Evolutionary conservation across 53 echinoderm and acorn worm species (phyloP), one percentile per base, ranked within the genome.

Genomic region (Arbacia lixula): DNA sequence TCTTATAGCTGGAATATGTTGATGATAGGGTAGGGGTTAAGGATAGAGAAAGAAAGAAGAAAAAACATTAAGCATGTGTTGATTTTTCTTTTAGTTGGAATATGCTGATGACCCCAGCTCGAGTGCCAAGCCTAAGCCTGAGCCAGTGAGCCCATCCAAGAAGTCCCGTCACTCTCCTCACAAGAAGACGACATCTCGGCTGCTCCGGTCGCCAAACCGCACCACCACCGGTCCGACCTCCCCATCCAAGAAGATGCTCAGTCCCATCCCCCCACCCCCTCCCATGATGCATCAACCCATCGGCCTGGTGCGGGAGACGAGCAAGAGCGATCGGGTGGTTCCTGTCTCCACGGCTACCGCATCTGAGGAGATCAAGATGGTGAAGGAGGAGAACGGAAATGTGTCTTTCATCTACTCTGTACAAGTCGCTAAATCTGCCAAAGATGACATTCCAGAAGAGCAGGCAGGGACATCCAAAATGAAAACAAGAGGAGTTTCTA

Each of bases 271-370:
- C 19, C 64, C 64, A 3, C 64, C 64, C 30, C 64, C 64, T 64
- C 64, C 64, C 30, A 64, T 64, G 64, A 64, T 64, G 64, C 64
- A 64, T n/a, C 30, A 64, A 19, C 33, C 64, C 64, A 31, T 64
- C 29, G 29, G 64, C 6, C n/a, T n/a, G n/a, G n/a, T n/a, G n/a
- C n/a, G n/a, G n/a, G n/a, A n/a, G n/a, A 5, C 57, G 22, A 12
- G 57, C 20, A 21, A 57, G 5, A 5, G 12, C 57, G 17, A 21
- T 21, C 17, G n/a, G n/a, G n/a, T n/a, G n/a, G n/a, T n/a, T n/a
- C n/a, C n/a, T n/a, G n/a, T n/a, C n/a, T 26, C 64, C 6, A 27
- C 6, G 30, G 29, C 28, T 28, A 32, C 30, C 19, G 30, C 9
- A 19, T 26, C 30, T 6, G 64, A 26, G 64, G 64, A 32, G 32